phyloP scores from a whole-genome alignment of 2,888 invertebrate species.

The Stenurella melanura region DNA sequence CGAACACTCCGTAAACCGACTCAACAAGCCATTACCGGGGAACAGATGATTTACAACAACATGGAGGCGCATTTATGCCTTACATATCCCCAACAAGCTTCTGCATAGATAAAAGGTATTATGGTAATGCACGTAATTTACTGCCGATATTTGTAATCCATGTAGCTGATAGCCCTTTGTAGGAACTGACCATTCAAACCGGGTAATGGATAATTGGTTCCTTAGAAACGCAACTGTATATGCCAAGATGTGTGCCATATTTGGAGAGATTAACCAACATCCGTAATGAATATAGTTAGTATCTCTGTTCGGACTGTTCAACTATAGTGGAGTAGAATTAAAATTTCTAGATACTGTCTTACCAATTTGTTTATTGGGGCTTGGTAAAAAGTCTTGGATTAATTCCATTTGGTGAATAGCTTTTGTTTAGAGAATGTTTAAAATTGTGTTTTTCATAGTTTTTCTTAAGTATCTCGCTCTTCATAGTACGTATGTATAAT shows the following conservation, averaged over 20 bases:
- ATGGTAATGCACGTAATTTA: conserved; percentile 28
- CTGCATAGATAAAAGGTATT: conserved; percentile 14
- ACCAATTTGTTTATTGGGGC: no score
- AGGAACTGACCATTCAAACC: conserved; percentile 7
- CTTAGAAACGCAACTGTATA: conserved; percentile 4
- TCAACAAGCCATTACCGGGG: conserved; percentile 3
- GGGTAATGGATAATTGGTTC: conserved; percentile 29
- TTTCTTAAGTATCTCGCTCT: no score
- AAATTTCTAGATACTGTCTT: no score
- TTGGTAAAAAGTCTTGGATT: no score
- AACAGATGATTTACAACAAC: conserved; percentile 10
- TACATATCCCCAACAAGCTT: conserved; percentile 10
- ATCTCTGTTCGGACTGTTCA: background rate
- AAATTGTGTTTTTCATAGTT: no score
- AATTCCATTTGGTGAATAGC: no score
- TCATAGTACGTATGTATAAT: no score
- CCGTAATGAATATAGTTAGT: conserved; percentile 21
- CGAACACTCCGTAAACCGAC: conserved; percentile 9
- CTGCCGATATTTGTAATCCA: conserved; percentile 8
- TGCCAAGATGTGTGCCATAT: background rate
- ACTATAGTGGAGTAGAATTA: no score
- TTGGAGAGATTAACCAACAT: conserved; percentile 9
- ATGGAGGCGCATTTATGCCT: conserved; percentile 13
- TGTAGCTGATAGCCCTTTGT: conserved; percentile 27
- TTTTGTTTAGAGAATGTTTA: no score